Base-by-base conservation (phyloP, 2,888 invertebrate species). In the Anthoptus insignis region DNA sequence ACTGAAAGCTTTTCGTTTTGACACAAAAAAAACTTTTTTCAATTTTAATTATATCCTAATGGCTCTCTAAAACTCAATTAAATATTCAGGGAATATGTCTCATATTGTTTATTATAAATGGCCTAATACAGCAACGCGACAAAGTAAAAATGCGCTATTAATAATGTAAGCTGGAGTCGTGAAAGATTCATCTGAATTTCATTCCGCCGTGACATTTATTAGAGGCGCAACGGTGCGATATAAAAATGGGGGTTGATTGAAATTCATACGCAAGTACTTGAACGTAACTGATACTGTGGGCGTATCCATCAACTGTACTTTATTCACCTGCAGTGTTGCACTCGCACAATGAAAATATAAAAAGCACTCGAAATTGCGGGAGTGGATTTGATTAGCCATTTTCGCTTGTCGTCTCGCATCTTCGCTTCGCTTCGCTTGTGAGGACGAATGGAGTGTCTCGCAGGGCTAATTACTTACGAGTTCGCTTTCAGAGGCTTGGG, bases 381-480 rank as follows among this genome's bases (percentile, higher is more conserved):
- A 87, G 89, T 88, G 89, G 90, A 93, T 93, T 93, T 93, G 93
- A 93, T 93, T 93, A 93, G 91, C 89, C 91, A 90, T 90, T 91
- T 92, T 89, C 82, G 87, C 88, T 89, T 39, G 22, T 45, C 87
- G 74, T 77, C 83, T 82, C 81, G 86, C 83, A 89, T 89, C 91
- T 91, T 91, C 89, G 86, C 88, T 85, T 75, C 87, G 91, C 84
- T 86, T 86, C 88, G 89, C 86, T 89, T 86, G 87, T 87, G 85
- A 92, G 92, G 80, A 78, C 81, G 85, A 71, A 88, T 92, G 89
- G 90, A 91, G 91, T 85, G 88, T 89, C 92, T 89, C 92, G 85
- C 87, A 88, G 84, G 92, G 91, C 92, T 91, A 93, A 93, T 93
- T 93, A 93, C 91, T 91, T 91, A 89, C 91, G 88, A 89, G 89